A percentile compares a stretch with the other conserved stretches of the same genome.
Evolutionary conservation across 2,797 vertebrate genomes (phyloP).

Genomic region (Galaxias olidus): DNA sequence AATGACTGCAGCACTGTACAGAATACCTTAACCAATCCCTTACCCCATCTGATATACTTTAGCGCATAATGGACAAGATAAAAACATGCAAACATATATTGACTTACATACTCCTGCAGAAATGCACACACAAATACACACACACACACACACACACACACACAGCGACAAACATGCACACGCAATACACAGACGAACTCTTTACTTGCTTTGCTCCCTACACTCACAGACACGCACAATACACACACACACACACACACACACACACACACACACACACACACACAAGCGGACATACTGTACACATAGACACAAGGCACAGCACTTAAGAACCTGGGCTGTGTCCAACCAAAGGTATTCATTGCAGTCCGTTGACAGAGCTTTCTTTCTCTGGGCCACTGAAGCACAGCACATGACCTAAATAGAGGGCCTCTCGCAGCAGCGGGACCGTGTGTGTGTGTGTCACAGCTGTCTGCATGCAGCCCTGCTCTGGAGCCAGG

Average conservation of each 20-base stretch:
- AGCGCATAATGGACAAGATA: too few species aligned
- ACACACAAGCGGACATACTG: too few species aligned
- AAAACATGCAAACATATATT: too few species aligned
- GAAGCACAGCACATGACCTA: constrained; percentile 69
- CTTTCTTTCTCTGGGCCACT: constrained; percentile 63
- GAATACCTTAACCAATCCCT: too few species aligned
- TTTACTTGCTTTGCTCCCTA: too few species aligned
- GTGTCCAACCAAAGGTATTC: constrained; percentile 65
- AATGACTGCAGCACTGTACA: too few species aligned
- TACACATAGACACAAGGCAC: constrained; percentile 33
- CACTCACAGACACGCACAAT: neutral
- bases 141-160: neutral
- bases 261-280: neutral
- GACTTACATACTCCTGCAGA: too few species aligned
- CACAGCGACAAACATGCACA: neutral
- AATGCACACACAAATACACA: too few species aligned
- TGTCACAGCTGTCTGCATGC: constrained; percentile 70
- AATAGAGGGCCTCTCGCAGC: constrained; percentile 69
- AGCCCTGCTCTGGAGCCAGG: constrained; percentile 61
- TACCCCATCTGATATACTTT: too few species aligned
- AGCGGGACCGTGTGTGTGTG: constrained; percentile 58
- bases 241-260: too few species aligned
- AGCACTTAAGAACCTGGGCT: constrained; percentile 51
- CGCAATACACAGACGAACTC: constrained; percentile 1
- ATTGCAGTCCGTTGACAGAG: constrained; percentile 59